These are phyloP conservation scores for Amphiprion clarkii DNA, from an alignment of 2,797 vertebrate genomes.

Conservation along the genomic window DNA sequence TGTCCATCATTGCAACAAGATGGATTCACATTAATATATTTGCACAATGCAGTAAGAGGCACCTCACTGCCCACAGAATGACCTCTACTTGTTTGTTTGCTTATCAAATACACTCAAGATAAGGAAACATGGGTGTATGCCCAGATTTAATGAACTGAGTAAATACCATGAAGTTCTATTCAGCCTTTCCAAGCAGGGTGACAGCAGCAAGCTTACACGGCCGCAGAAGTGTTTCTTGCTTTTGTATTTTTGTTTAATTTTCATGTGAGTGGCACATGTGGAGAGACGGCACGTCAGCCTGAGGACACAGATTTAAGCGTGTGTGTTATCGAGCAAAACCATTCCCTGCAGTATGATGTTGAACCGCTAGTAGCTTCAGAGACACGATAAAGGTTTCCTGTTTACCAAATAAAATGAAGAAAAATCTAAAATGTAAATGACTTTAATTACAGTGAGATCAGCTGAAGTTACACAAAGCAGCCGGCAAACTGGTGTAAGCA, in stretches of 20 bases:
- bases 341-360: background rate
- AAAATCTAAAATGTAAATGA: background rate
- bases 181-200: background rate
- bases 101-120: conserved; percentile 29
- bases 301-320: background rate
- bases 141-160: background rate
- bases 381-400: background rate
- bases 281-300: background rate
- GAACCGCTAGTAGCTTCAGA: background rate
- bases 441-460: no score
- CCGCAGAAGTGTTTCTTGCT: background rate
- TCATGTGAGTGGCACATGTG: conserved; percentile 1
- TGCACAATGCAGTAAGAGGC: background rate
- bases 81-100: conserved; percentile 2
- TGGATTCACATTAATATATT: background rate
- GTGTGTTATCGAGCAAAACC: conserved; percentile 18
- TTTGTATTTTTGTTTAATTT: background rate
- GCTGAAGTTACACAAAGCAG: background rate
- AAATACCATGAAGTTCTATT: background rate
- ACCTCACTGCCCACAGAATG: background rate
- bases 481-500: background rate
- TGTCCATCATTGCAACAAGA: background rate
- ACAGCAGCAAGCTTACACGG: background rate
- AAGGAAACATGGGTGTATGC: conserved; percentile 11
- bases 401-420: background rate